Percentiles rank a stretch among this genome's conserved stretches.
phyloP scores from a whole-genome alignment of 2,797 vertebrate genomes.

The Gallinago solitaria region DNA sequence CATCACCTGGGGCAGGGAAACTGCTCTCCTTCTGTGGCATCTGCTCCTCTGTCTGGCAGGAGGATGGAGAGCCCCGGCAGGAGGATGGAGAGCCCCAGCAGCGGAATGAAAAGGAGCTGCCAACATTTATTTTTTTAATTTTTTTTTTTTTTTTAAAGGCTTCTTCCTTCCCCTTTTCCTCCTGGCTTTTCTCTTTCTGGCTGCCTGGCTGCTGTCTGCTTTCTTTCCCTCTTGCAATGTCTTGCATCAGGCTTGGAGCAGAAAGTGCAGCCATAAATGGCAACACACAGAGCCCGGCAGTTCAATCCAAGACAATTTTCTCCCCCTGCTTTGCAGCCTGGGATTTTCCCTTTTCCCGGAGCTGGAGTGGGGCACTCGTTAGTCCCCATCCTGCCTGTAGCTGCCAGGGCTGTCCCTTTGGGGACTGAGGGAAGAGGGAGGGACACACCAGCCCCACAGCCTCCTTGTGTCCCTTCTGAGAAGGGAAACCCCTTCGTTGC shows the following conservation, averaged over 20 bases:
- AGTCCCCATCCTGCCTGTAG: neutral
- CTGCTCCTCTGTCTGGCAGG: neutral
- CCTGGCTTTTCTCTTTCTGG: conserved; percentile 11
- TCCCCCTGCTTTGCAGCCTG: neutral
- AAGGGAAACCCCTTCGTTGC: neutral
- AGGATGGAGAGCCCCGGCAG: neutral
- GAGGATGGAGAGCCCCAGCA: neutral
- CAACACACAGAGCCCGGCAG: neutral
- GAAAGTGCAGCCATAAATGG: conserved; percentile 78
- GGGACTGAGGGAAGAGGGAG: neutral
- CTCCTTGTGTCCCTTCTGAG: neutral
- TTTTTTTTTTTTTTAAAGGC: neutral
- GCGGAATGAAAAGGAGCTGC: neutral
- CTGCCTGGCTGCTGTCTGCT: neutral
- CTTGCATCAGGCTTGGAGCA: conserved; percentile 72
- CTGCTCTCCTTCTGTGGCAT: neutral
- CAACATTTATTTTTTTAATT: neutral
- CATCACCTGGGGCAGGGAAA: neutral
- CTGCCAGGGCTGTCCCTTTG: neutral
- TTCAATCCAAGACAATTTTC: conserved; percentile 37
- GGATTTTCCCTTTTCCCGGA: neutral
- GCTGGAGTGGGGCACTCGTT: neutral
- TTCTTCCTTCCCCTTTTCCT: neutral
- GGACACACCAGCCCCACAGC: neutral
- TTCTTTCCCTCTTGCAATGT: conserved; percentile 56